Evolutionary conservation across 2,888 invertebrate species (phyloP), one percentile per base, ranked within the genome.

Genomic region (Pterostichus madidus): DNA sequence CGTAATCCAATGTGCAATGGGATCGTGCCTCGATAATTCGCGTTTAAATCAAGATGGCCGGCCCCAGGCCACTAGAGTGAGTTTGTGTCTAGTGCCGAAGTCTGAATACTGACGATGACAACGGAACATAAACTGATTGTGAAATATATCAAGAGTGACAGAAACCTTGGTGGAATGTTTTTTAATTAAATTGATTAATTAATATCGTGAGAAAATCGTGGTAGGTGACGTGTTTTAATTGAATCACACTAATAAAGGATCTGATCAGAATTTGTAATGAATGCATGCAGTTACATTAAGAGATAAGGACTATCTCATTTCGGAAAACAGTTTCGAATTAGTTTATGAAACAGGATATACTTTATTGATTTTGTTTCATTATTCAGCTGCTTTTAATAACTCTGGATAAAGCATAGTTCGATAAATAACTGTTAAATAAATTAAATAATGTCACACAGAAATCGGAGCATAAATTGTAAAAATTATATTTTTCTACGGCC

Each of bases 31-130:
- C 73, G 75, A 64, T 64, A 64, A 64, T 64, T 10, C n/a, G 64
- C 32, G 64, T 32, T 73, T 75, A 75, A 52, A 75, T 75, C 75
- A 75, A 75, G 75, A 75, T 75, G 52, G 31, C 68, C 17, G 11
- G 64, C 52, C n/a, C n/a, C 52, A 52, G 52, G 56, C 6, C 17
- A 56, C 17, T 39, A 39, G 17, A 17, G 17, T 8, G 8, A 56
- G 8, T 56, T 56, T 56, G 56, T 56, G 17, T 8, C 17, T 17
- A 39, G 2, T 39, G 39, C 5, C 8, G 39, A 39, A 8, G 8
- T 39, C 39, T 6, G 35, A 6, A 6, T 6, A 6, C 46, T n/a
- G 13, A 49, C 49, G 11, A 49, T 13, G 13, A 49, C 49, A 49
- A 49, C 13, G 49, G 13, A 49, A n/a, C 0, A 49, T 49, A 49